Base-by-base conservation (phyloP, 2,113 vertebrate genomes). In the Lepisosteus osseus region DNA sequence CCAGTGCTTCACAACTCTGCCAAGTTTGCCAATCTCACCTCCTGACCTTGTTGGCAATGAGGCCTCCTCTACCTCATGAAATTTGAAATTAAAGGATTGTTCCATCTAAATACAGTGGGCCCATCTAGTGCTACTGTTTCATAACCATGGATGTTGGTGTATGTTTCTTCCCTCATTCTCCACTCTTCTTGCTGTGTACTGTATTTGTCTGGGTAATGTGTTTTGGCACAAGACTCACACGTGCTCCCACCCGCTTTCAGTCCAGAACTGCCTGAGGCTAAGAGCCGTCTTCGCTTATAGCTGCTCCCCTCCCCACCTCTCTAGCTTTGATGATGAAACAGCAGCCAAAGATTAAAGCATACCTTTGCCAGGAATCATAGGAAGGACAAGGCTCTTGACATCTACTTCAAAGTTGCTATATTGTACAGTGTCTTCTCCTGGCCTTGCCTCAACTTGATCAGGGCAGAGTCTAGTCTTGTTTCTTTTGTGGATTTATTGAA, bases 301-400 rank as follows among this genome's bases (percentile, higher is more conserved):
- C 4, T 41, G 29, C 8, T 40, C 61, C 15, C 61, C 42, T 44
- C 65, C 65, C 51, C 5, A 84, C 74, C 55, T 55, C 41, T 17
- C 45, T 41, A 42, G 13, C 61, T 74, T 70, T 74, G 67, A 70
- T 74, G 68, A 70, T 70, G 68, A 65, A 62, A 62, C 67, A 40
- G 15, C 71, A 57, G 63, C 54, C 9, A 13, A 55, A 76, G 77
- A 81, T 78, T 74, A 81, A 81, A 81, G 77, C 77, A 81, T 78
- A 81, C 77, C 74, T 75, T 70, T 74, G 67, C 61, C 72, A 61
- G 66, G 65, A 41, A 63, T 42, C 71, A 61, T 68, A 62, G 70
- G 73, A 75, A 71, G 76, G 67, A 74, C 42, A 5, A 15, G 73
- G 55, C 61, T 68, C 72, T 75, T 65, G 13, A 78, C 54, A 80